Evolutionary conservation across 2,888 invertebrate genomes (phyloP).

Genomic region (Hirtodrosophila alboralis): DNA sequence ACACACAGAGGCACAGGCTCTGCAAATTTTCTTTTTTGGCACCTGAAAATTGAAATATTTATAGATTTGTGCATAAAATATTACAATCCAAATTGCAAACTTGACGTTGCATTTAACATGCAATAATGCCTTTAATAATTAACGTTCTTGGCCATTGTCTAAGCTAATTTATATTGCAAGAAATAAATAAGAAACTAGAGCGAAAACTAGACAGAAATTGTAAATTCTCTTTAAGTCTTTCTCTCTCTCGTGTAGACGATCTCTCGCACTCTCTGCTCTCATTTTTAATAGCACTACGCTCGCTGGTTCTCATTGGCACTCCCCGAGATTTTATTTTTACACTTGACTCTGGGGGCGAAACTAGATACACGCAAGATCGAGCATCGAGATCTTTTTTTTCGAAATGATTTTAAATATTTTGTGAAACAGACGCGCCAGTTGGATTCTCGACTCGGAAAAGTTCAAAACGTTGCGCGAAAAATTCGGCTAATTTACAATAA

Average conservation of each 20-base stretch:
- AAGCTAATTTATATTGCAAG: conserved; percentile 23
- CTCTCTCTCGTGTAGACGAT: not conserved
- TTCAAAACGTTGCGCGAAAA: conserved; percentile 72
- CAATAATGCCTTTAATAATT: conserved; percentile 67
- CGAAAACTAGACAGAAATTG: not conserved
- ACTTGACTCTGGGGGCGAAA: conserved; percentile 74
- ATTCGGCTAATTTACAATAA: conserved; percentile 20
- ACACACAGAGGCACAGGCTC: conserved; percentile 1
- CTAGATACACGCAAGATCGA: conserved; percentile 67
- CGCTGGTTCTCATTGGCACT: conserved; percentile 40
- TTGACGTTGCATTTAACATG: conserved; percentile 56
- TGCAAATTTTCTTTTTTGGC: conserved; percentile 44
- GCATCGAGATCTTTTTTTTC: conserved; percentile 29
- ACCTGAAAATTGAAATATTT: conserved; percentile 53
- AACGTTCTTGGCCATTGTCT: conserved; percentile 60
- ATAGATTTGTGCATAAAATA: conserved; percentile 38
- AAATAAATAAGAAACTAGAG: conserved; percentile 2
- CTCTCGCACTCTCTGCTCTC: conserved; percentile 29
- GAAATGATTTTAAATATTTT: conserved; percentile 69
- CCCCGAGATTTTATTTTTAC: conserved; percentile 74
- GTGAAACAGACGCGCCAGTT: conserved; percentile 75
- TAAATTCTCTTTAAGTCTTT: not conserved
- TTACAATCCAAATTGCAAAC: conserved; percentile 52
- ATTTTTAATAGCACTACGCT: conserved; percentile 14
- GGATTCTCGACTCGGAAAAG: conserved; percentile 83